A percentile compares a stretch with the other conserved stretches of the same genome.
phyloP scores from a whole-genome alignment of 2,113 vertebrate species.

The Cyanoderma ruficeps region DNA sequence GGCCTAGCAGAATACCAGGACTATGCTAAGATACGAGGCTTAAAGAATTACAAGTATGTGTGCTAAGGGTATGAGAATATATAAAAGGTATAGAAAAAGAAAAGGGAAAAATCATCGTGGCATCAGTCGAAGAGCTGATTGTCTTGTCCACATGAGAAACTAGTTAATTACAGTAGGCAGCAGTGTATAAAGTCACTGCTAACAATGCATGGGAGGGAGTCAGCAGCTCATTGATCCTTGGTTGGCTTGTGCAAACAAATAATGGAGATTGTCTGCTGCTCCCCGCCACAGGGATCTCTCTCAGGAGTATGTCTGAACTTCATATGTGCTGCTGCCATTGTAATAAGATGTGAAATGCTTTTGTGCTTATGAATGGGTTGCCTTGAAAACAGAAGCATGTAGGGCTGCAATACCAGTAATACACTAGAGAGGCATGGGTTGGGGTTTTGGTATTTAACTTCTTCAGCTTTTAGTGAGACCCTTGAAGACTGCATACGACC shows the following conservation, averaged over 20 bases:
- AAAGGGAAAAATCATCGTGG: neutral
- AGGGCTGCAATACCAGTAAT: neutral
- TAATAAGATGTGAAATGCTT: neutral
- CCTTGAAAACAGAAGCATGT: neutral
- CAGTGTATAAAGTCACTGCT: neutral
- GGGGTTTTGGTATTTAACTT: neutral
- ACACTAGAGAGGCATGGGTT: rapidly evolving
- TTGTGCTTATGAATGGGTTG: neutral
- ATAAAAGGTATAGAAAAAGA: neutral
- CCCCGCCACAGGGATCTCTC: neutral
- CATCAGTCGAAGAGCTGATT: neutral
- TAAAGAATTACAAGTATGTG: neutral
- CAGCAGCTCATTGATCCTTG: neutral
- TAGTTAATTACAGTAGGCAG: neutral
- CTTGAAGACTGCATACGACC: neutral
- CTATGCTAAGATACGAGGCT: neutral
- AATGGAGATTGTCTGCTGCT: neutral
- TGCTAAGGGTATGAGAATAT: neutral
- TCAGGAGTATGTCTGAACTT: neutral
- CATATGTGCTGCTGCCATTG: neutral
- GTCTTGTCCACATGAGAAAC: neutral
- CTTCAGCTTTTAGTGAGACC: neutral
- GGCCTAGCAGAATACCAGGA: neutral
- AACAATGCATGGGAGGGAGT: neutral
- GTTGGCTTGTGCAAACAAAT: neutral